These are phyloP conservation scores for Hipparchia sbordonii DNA, from an alignment of 2,888 invertebrate genomes.

Conservation along the genomic window DNA sequence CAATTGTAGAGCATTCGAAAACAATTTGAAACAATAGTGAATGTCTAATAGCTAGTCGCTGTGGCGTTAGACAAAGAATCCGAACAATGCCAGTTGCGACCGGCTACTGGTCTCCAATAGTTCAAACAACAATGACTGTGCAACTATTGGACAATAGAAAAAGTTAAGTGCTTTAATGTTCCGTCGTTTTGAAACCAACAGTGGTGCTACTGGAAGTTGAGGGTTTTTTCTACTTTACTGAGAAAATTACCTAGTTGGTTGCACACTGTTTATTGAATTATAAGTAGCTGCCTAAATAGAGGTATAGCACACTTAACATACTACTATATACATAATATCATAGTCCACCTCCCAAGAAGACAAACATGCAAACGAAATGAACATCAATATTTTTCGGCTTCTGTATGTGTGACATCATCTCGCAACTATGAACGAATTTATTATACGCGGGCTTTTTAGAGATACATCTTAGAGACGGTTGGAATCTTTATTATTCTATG, in stretches of 20 bases:
- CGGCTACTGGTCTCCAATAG: slow-evolving; percentile 31
- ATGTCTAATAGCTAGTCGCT: slow-evolving; percentile 25
- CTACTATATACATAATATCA: no score
- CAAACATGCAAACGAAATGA: no score
- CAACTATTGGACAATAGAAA: slow-evolving; percentile 27
- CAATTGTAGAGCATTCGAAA: slow-evolving; percentile 9
- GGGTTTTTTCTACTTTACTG: not conserved
- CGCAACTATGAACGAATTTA: no score
- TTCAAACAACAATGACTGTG: slow-evolving; percentile 34
- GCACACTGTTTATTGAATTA: not conserved
- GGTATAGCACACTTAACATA: not conserved
- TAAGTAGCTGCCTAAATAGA: not conserved
- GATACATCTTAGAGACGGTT: no score
- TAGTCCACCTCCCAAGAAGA: no score
- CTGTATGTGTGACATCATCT: no score
- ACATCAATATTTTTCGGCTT: no score
- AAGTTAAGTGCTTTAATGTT: slow-evolving; percentile 20
- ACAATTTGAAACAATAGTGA: slow-evolving; percentile 26
- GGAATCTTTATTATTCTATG: no score
- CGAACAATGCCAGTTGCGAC: slow-evolving; percentile 31
- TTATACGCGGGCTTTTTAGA: no score
- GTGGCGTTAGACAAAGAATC: slow-evolving; percentile 29
- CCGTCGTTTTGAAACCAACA: slow-evolving; percentile 19
- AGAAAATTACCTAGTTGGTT: not conserved
- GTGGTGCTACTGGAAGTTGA: slow-evolving; percentile 13